A percentile compares a stretch with the other conserved stretches of the same genome.
These are phyloP conservation scores for Neodiprion lecontei DNA, from an alignment of 1,140 invertebrate species.

Conservation along the genomic window DNA sequence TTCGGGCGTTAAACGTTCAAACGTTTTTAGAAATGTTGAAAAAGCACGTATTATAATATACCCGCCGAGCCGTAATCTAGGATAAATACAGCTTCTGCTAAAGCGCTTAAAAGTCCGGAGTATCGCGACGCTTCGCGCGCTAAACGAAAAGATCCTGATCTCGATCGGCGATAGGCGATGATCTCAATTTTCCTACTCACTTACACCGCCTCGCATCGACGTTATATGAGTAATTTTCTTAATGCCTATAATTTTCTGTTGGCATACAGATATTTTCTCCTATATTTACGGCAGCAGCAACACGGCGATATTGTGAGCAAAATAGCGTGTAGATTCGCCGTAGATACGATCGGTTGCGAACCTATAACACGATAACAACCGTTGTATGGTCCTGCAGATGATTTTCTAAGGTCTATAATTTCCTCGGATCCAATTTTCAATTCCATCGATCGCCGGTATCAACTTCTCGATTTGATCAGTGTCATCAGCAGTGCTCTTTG, in stretches of 20 bases:
- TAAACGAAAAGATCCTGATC: neutral
- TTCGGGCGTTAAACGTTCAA: neutral
- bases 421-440: neutral
- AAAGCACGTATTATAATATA: too few relatives aligned
- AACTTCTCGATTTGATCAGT: neutral
- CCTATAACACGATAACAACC: too few relatives aligned
- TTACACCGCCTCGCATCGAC: slow-evolving; percentile 21
- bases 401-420: too few relatives aligned
- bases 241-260: slow-evolving; percentile 46
- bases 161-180: neutral
- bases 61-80: too few relatives aligned
- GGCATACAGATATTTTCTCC: slow-evolving; percentile 33
- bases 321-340: neutral
- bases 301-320: neutral
- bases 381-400: too few relatives aligned
- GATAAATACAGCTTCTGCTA: neutral
- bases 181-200: slow-evolving; percentile 7
- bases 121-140: neutral
- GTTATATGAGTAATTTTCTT: slow-evolving; percentile 47
- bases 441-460: neutral
- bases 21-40: too few relatives aligned
- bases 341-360: too few relatives aligned
- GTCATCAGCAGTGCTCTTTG: neutral
- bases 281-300: slow-evolving; percentile 36
- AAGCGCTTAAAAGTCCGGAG: neutral